Evolutionary conservation across 1,140 invertebrate species (phyloP).

Genomic region (Panagrolaimus sp.): DNA sequence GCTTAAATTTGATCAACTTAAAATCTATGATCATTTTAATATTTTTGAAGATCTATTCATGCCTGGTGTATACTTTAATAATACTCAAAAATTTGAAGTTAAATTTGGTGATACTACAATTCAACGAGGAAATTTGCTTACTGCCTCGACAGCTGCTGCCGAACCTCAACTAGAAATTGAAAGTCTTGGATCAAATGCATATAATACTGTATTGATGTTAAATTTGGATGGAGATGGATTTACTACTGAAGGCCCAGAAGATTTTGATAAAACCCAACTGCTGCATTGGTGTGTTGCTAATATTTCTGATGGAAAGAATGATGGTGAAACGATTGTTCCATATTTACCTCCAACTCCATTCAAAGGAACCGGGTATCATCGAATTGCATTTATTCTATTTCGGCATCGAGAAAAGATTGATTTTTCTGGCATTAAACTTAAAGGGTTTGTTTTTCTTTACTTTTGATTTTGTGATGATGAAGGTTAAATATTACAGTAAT

Average conservation of each 20-base stretch:
- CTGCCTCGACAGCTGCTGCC: neutral
- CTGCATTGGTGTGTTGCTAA: slow-evolving; percentile 66
- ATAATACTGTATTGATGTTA: slow-evolving; percentile 52
- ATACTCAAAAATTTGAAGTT: slow-evolving; percentile 60
- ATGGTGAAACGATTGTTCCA: slow-evolving; percentile 73
- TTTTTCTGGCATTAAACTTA: slow-evolving; percentile 28
- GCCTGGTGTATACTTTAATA: slow-evolving; percentile 75
- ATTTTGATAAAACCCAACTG: slow-evolving; percentile 36
- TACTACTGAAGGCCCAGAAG: neutral
- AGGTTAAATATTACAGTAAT: slow-evolving; percentile 33
- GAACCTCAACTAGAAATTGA: slow-evolving; percentile 35
- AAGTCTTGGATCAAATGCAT: slow-evolving; percentile 30
- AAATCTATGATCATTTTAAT: slow-evolving; percentile 75
- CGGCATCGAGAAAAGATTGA: slow-evolving; percentile 71
- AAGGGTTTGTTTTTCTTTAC: slow-evolving; percentile 25
- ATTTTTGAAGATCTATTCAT: slow-evolving; percentile 82
- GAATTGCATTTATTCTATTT: slow-evolving; percentile 85
- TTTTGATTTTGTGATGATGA: slow-evolving; percentile 19
- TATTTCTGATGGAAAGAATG: slow-evolving; percentile 72
- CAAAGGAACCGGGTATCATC: slow-evolving; percentile 82
- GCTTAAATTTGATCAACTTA: neutral
- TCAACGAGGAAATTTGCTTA: slow-evolving; percentile 25
- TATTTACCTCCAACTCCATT: slow-evolving; percentile 86
- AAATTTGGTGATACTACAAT: slow-evolving; percentile 28
- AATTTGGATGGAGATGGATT: slow-evolving; percentile 53